Base-by-base conservation (phyloP, 2,113 vertebrate genomes). In the Malaclemys terrapin region DNA sequence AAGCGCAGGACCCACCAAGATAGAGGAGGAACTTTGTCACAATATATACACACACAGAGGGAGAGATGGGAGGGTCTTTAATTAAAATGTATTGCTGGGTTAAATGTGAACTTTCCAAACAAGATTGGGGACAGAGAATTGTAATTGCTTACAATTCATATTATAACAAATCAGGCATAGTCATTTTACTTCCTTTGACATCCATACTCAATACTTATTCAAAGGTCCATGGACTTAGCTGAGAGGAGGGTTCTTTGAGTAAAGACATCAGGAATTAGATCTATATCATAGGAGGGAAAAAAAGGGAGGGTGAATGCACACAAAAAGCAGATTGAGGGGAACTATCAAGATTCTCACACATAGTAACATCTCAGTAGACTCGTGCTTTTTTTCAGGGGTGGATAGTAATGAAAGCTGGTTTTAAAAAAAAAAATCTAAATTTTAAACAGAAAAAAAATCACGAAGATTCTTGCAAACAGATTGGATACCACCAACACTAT, bases 101-200 rank as follows among this genome's bases (percentile, higher is more conserved):
- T 97, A 97, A 97, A 90, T 96, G 95, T 96, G 96, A 96, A 93
- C 96, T 97, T 97, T 97, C 89, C 81, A 94, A 96, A 90, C 85
- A 97, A 94, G 92, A 83, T 89, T 38, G 72, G 94, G 94, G 94
- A 91, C 81, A 52, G 89, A 97, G 96, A 97, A 95, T 95, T 87
- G 87, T 96, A 97, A 97, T 96, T 96, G 96, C 97, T 96, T 97
- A 85, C 93, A 95, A 96, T 96, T 97, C 93, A 95, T 96, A 95
- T 95, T 95, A 92, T 62, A 95, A 96, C 97, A 94, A 35, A 96
- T 95, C 95, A 95, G 90, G 95, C 95, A 97, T 96, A 93, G 84
- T 95, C 87, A 93, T 95, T 97, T 97, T 85, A 92, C 79, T 94
- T 94, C 85, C 87, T 88, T 0, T 96, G 95, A 96, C 95, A 96